A percentile compares a stretch with the other conserved stretches of the same genome.
Evolutionary conservation across 2,113 vertebrate genomes (phyloP).

Genomic region (Reinhardtius hippoglossoides): DNA sequence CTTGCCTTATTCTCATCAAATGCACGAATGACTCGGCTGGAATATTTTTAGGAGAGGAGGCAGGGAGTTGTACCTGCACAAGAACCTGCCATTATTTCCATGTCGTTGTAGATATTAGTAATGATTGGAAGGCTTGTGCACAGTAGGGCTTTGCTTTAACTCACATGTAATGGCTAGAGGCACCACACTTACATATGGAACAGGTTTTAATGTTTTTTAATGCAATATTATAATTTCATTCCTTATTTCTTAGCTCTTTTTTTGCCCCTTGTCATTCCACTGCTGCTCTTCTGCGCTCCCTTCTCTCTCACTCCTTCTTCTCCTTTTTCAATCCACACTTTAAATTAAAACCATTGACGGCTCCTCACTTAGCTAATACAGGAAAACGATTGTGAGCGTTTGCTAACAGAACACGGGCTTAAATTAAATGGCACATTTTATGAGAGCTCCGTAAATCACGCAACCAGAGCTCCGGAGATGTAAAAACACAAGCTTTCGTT

Average conservation of each 20-base stretch:
- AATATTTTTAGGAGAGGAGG: neutral
- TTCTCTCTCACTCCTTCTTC: constrained; percentile 4
- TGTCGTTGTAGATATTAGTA: constrained; percentile 15
- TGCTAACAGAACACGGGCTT: constrained; percentile 60
- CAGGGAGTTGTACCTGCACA: neutral
- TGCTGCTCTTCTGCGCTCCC: constrained; percentile 13
- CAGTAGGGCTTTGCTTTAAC: constrained; percentile 6
- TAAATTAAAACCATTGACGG: constrained; percentile 47
- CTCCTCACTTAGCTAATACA: constrained; percentile 61
- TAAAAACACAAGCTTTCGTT: constrained; percentile 59
- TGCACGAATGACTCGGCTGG: neutral
- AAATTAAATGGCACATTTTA: constrained; percentile 76
- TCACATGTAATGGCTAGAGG: neutral
- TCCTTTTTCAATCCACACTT: constrained; percentile 43
- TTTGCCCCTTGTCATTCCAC: constrained; percentile 38
- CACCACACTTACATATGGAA: neutral
- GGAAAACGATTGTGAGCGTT: constrained; percentile 65
- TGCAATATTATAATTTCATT: constrained; percentile 56
- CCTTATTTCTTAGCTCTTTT: neutral
- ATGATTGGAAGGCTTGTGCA: constrained; percentile 8
- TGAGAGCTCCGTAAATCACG: constrained; percentile 64
- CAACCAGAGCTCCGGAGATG: constrained; percentile 23
- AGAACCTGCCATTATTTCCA: constrained; percentile 9
- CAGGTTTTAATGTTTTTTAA: constrained; percentile 33
- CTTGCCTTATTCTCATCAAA: neutral